A percentile compares a stretch with the other conserved stretches of the same genome.
These are phyloP conservation scores for Chrysaora quinquecirrha DNA, from an alignment of 30 jellyfish, hydroid and myxozoan genomes.

Conservation along the genomic window DNA sequence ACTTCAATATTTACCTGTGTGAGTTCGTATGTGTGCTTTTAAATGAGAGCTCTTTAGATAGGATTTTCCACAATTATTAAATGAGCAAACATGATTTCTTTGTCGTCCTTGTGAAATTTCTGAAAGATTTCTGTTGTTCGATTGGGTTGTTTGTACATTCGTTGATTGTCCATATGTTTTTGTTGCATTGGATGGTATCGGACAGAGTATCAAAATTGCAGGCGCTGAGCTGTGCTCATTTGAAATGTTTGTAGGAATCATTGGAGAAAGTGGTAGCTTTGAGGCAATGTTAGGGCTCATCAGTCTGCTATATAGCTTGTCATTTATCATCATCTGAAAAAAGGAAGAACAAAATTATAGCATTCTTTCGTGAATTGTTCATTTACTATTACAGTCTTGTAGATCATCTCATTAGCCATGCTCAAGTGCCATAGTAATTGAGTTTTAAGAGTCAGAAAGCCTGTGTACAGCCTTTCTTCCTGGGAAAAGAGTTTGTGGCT, in stretches of 20 bases:
- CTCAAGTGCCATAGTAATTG: too few species aligned
- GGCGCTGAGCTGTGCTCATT: conserved; percentile 37
- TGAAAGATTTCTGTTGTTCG: conserved; percentile 4
- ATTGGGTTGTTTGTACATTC: background rate
- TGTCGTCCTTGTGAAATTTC: conserved; percentile 43
- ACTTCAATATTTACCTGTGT: conserved; percentile 80
- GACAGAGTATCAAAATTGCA: conserved; percentile 83
- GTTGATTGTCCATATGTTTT: conserved; percentile 11
- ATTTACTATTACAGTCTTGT: too few species aligned
- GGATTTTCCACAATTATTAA: conserved; percentile 69
- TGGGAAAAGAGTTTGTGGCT: too few species aligned
- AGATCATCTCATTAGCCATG: too few species aligned
- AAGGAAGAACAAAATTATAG: too few species aligned
- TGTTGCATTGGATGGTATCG: conserved; percentile 52
- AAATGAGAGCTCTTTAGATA: conserved; percentile 90
- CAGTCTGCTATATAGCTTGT: background rate
- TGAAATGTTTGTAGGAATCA: background rate
- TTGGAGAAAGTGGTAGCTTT: conserved; percentile 22
- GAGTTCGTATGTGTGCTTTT: conserved; percentile 91
- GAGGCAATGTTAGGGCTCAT: background rate
- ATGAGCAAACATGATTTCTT: conserved; percentile 84
- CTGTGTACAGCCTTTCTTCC: too few species aligned
- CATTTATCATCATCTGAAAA: background rate
- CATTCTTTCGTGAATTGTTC: too few species aligned
- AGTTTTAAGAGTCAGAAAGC: too few species aligned